Evolutionary conservation across 92 coral and sea anemone genomes (phyloP).

Genomic region (Desmophyllum pertusum): DNA sequence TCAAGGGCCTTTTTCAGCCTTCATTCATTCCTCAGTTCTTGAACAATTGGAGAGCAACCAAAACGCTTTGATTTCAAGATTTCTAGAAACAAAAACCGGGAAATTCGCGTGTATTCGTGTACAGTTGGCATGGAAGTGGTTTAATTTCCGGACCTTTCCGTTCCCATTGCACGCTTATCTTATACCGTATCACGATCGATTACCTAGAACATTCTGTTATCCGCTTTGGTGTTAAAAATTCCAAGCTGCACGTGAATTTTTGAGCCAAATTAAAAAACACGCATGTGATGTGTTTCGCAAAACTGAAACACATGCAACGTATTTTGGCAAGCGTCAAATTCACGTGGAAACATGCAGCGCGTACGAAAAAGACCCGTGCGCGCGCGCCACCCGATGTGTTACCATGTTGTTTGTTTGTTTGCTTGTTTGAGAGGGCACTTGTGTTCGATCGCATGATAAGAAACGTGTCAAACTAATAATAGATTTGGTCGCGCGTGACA

Average conservation of each 20-base stretch:
- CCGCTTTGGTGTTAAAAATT: neutral
- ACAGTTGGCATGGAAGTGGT: neutral
- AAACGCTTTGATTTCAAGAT: neutral
- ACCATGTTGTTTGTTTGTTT: too few relatives aligned
- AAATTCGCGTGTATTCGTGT: conserved; percentile 1
- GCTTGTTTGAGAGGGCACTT: neutral
- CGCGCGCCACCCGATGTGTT: neutral
- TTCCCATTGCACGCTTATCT: neutral
- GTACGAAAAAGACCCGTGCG: neutral
- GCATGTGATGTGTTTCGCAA: too few relatives aligned
- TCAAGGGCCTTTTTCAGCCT: neutral
- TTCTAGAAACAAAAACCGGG: neutral
- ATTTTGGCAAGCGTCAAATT: neutral
- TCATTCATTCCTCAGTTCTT: neutral
- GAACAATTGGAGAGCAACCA: conserved; percentile 3
- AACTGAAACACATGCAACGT: too few relatives aligned
- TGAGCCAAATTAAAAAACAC: too few relatives aligned
- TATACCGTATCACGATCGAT: neutral
- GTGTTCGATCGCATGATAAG: neutral
- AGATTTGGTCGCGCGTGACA: neutral
- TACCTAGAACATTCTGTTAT: neutral
- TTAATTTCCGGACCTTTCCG: conserved; percentile 24
- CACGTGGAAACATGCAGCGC: neutral
- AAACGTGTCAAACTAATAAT: neutral
- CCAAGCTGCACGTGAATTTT: neutral